These are phyloP conservation scores for Tolypeutes matacus DNA, from an alignment of 2,797 vertebrate genomes.

Conservation along the genomic window DNA sequence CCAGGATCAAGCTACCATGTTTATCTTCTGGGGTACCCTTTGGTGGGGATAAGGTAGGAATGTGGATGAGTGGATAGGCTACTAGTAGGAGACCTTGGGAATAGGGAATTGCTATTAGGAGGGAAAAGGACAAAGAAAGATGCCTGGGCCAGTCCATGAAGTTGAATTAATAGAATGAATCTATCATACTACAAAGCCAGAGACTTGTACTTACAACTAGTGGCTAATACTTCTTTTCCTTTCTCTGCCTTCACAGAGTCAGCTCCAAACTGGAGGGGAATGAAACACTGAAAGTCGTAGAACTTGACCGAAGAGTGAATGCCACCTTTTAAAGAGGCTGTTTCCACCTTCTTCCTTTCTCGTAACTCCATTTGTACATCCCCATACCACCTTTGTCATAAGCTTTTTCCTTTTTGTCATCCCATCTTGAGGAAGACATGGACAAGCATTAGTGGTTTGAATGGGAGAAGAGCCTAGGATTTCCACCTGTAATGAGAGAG, in stretches of 20 bases:
- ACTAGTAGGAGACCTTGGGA: background rate
- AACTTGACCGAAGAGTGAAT: constrained; percentile 95
- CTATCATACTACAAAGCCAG: rapidly evolving
- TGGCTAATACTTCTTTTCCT: constrained; percentile 80
- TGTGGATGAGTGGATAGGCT: background rate
- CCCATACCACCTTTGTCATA: constrained; percentile 62
- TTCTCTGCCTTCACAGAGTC: constrained; percentile 82
- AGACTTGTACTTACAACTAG: rapidly evolving
- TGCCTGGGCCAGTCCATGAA: rapidly evolving
- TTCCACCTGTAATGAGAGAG: constrained; percentile 55
- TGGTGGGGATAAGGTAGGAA: background rate
- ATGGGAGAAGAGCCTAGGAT: constrained; percentile 71
- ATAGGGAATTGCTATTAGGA: background rate
- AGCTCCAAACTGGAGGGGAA: constrained; percentile 90
- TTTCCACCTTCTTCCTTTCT: constrained; percentile 59
- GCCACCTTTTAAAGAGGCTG: constrained; percentile 92
- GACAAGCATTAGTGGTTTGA: constrained; percentile 69
- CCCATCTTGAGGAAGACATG: constrained; percentile 70
- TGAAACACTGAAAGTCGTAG: constrained; percentile 93
- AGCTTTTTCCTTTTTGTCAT: constrained; percentile 61
- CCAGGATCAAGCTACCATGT: background rate
- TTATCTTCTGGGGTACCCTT: background rate
- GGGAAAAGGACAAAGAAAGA: background rate
- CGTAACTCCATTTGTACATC: constrained; percentile 11
- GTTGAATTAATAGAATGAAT: rapidly evolving